A percentile compares a stretch with the other conserved stretches of the same genome.
phyloP scores from a whole-genome alignment of 2,113 vertebrate genomes.

The Urocitellus parryii region DNA sequence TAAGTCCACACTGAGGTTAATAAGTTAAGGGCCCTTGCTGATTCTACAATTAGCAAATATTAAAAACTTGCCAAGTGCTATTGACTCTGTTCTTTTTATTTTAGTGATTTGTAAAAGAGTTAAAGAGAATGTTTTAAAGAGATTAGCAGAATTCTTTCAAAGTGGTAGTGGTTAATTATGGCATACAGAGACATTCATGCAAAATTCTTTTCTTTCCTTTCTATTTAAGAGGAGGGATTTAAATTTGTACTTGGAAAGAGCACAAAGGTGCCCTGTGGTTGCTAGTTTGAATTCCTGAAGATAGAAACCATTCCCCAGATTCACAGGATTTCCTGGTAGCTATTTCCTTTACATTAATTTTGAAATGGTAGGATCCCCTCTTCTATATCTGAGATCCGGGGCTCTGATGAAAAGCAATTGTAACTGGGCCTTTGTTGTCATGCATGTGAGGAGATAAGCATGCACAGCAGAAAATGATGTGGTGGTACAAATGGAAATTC shows the following conservation, averaged over 20 bases:
- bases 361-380: neutral
- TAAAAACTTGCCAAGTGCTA: neutral
- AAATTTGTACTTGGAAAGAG: conserved; percentile 38
- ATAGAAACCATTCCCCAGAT: neutral
- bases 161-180: neutral
- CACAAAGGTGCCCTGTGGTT: neutral
- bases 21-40: neutral
- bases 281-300: conserved; percentile 26
- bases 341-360: neutral
- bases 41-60: neutral
- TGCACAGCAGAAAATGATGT: neutral
- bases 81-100: conserved; percentile 44
- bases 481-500: neutral
- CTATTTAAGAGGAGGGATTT: conserved; percentile 44
- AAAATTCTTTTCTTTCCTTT: neutral
- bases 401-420: neutral
- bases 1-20: conserved; percentile 54
- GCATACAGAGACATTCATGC: neutral
- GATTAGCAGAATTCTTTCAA: conserved; percentile 20
- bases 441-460: neutral
- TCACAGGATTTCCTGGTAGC: neutral
- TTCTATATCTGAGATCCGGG: neutral
- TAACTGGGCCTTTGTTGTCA: neutral
- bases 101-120: conserved; percentile 41
- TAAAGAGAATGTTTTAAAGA: neutral